Evolutionary conservation across 2,797 vertebrate species (phyloP).

Genomic region (Coilia nasus): DNA sequence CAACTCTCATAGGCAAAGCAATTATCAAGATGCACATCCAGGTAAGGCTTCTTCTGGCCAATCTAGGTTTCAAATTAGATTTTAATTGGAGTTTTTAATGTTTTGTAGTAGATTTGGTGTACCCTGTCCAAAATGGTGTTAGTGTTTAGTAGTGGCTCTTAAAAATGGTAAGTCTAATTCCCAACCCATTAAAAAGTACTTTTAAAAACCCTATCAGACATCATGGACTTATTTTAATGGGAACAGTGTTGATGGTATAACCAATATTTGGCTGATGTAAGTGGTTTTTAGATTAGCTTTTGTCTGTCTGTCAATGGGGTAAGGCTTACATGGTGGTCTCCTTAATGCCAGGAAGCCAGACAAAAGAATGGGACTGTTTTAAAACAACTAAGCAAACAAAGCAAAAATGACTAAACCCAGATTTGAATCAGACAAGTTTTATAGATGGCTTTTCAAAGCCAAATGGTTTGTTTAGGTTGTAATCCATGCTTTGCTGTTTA

Average conservation of each 20-base stretch:
- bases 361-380: neutral
- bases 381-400: neutral
- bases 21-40: conserved; percentile 99
- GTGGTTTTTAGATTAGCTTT: neutral
- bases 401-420: neutral
- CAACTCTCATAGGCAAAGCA: conserved; percentile 98
- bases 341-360: neutral
- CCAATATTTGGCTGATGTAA: neutral
- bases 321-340: conserved; percentile 1
- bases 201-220: neutral
- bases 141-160: conserved; percentile 39
- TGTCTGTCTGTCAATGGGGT: neutral
- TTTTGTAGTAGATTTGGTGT: neutral
- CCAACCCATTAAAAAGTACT: neutral
- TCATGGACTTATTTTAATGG: neutral
- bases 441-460: neutral
- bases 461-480: neutral
- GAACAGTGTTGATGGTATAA: neutral
- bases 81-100: neutral
- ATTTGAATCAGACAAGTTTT: neutral
- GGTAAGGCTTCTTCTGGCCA: conserved; percentile 70
- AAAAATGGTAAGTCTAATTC: neutral
- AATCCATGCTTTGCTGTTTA: conserved; percentile 3
- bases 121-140: conserved; percentile 27
- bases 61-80: neutral